Conservation (phyloP, 2,888 invertebrate species). For the Mythimna albipuncta region DNA sequence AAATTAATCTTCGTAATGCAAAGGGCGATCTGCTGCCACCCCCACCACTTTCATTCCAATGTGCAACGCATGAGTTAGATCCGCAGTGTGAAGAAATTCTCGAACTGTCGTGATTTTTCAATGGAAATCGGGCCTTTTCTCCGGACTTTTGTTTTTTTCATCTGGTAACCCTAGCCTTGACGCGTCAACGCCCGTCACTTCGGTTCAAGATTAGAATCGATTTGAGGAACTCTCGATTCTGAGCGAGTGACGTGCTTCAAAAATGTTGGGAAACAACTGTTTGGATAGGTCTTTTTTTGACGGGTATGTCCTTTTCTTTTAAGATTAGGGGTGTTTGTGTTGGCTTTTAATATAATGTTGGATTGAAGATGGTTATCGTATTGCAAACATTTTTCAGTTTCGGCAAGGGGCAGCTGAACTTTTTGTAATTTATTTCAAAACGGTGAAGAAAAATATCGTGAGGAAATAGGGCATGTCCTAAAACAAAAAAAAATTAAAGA, state of each 20-base stretch:
- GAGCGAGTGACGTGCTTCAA: constrained; percentile 46
- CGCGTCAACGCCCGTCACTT: constrained; percentile 52
- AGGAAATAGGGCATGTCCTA: no score
- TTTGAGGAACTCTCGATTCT: constrained; percentile 42
- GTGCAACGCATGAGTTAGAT: no score
- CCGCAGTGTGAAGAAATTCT: no score
- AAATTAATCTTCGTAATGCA: no score
- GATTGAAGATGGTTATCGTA: constrained; percentile 1
- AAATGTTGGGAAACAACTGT: constrained; percentile 52
- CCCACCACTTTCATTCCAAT: no score
- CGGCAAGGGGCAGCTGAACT: not conserved
- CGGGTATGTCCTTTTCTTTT: constrained; percentile 16
- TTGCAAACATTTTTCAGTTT: not conserved
- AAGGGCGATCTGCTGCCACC: no score
- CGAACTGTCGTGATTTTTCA: no score
- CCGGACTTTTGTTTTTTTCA: no score
- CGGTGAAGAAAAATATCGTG: no score
- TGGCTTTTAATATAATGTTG: constrained; percentile 9
- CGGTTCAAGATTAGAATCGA: constrained; percentile 56
- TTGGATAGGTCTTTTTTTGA: constrained; percentile 38
- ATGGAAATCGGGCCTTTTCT: no score
- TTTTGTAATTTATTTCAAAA: no score
- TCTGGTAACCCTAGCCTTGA: constrained; percentile 45
- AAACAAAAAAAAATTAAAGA: no score
- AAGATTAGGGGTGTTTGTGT: constrained; percentile 14